A percentile compares a stretch with the other conserved stretches of the same genome.
Conservation (phyloP, 2,113 vertebrate species). For the Trogon surrucura region DNA sequence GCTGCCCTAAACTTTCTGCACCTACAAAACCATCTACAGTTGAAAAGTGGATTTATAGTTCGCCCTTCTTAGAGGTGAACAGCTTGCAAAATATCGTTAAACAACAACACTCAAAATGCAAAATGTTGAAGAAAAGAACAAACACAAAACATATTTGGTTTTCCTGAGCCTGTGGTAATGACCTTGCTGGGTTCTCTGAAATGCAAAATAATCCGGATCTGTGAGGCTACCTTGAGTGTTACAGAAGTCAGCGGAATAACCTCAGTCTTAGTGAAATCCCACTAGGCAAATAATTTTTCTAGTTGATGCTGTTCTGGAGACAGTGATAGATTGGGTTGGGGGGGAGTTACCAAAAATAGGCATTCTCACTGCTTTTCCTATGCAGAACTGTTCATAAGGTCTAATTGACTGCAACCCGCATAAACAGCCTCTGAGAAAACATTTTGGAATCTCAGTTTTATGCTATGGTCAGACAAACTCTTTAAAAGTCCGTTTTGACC, state of each 20-base stretch:
- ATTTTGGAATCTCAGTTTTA: not conserved
- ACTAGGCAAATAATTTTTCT: not conserved
- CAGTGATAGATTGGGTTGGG: not conserved
- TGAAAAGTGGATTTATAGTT: slow-evolving; percentile 2
- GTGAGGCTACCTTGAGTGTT: not conserved
- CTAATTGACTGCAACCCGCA: not conserved
- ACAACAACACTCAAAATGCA: not conserved
- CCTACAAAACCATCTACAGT: slow-evolving; percentile 14
- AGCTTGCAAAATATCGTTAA: not conserved
- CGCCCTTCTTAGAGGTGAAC: not conserved
- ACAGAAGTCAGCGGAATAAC: not conserved
- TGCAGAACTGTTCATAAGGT: not conserved
- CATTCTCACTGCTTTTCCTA: not conserved
- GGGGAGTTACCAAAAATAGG: not conserved
- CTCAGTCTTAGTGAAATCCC: not conserved
- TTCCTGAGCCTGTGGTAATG: not conserved
- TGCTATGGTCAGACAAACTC: not conserved
- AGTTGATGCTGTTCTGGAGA: not conserved
- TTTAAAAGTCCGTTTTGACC: not conserved
- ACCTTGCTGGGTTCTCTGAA: not conserved
- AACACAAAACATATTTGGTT: not conserved
- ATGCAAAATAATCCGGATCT: not conserved
- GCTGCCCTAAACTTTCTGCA: not conserved
- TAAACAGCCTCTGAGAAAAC: not conserved
- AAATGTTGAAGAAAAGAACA: not conserved